Percentiles rank a stretch among this genome's conserved stretches.
These are phyloP conservation scores for Gymnarchus niloticus DNA, from an alignment of 2,113 vertebrate genomes.

Conservation along the genomic window DNA sequence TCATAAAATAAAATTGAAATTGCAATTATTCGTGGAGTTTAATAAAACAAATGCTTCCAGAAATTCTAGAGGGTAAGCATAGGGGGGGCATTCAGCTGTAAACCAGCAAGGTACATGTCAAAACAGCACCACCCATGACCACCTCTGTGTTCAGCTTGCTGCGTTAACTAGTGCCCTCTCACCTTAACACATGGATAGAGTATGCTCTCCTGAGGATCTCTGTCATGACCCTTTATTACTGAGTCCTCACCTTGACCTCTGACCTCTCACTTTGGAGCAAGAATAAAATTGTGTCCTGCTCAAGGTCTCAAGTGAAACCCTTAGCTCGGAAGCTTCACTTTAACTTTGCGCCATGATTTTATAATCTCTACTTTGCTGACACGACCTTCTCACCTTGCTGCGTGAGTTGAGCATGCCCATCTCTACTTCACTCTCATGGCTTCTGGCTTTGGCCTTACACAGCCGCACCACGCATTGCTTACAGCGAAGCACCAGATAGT, in stretches of 20 bases:
- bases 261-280: not conserved
- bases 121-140: not conserved
- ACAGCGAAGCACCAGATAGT: slow-evolving; percentile 87
- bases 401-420: slow-evolving; percentile 92
- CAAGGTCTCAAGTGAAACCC: not conserved
- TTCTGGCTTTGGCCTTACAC: slow-evolving; percentile 84
- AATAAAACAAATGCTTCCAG: not conserved
- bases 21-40: not conserved
- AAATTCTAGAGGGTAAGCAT: not conserved
- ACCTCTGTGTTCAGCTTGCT: not conserved
- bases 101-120: not conserved
- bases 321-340: not conserved
- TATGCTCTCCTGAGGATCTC: not conserved
- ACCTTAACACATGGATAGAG: not conserved
- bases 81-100: not conserved
- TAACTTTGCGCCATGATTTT: not conserved
- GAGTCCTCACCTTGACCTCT: not conserved
- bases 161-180: not conserved
- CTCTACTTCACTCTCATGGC: slow-evolving; percentile 82
- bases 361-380: not conserved
- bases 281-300: not conserved
- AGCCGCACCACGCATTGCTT: slow-evolving; percentile 85
- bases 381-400: slow-evolving; percentile 62
- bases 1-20: no score
- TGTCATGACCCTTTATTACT: not conserved